phyloP scores from a whole-genome alignment of 2,113 vertebrate species.

The Seriola dumerili region DNA sequence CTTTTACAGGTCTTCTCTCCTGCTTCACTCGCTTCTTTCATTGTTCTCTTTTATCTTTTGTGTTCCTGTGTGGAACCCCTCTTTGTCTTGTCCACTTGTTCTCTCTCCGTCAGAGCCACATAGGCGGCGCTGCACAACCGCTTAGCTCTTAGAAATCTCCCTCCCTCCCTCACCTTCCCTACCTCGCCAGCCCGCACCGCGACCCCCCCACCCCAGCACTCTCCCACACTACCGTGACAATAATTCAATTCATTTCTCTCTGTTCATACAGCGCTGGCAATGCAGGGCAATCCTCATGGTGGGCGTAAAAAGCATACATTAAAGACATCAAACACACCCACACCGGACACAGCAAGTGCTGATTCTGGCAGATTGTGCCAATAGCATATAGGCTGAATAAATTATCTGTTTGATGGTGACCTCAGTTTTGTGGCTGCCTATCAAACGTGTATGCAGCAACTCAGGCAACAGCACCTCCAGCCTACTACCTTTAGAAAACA shows the following conservation, averaged over 20 bases:
- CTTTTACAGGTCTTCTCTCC: too few species aligned
- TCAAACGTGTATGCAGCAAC: neutral
- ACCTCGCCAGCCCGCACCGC: too few species aligned
- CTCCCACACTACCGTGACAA: constrained; percentile 54
- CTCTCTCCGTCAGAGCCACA: too few species aligned
- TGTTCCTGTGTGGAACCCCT: too few species aligned
- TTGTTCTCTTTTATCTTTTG: too few species aligned
- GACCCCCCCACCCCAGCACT: constrained; percentile 12
- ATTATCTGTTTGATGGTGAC: constrained; percentile 47
- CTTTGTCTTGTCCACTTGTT: too few species aligned
- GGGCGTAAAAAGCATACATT: constrained; percentile 68
- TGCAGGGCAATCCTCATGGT: constrained; percentile 52
- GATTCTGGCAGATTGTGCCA: constrained; percentile 55
- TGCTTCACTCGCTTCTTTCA: too few species aligned
- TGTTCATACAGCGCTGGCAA: constrained; percentile 42
- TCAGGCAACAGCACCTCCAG: constrained; percentile 3
- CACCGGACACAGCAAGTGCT: constrained; percentile 43
- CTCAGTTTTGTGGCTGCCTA: constrained; percentile 29
- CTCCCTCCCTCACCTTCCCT: too few species aligned
- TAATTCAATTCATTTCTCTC: constrained; percentile 67
- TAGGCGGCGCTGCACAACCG: too few species aligned
- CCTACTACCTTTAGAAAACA: constrained; percentile 20
- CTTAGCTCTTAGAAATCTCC: too few species aligned
- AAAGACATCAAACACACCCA: constrained; percentile 61
- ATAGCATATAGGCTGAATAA: constrained; percentile 41